A percentile compares a stretch with the other conserved stretches of the same genome.
Conservation (phyloP, 2,797 vertebrate species). For the Eurystomus glaucurus region DNA sequence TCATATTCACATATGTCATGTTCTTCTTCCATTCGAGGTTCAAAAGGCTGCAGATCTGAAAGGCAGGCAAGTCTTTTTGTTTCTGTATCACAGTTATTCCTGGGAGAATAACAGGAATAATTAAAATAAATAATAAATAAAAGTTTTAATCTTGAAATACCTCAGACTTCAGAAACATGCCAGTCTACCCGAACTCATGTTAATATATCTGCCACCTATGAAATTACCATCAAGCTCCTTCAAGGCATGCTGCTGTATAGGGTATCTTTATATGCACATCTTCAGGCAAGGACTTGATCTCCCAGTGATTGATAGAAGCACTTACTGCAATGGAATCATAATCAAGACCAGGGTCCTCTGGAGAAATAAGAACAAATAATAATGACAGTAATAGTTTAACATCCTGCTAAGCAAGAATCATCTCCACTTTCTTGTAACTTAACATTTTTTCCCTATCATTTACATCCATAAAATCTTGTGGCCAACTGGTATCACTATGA, state of each 20-base stretch:
- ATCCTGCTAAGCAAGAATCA: not conserved
- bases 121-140: not conserved
- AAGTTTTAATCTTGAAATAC: not conserved
- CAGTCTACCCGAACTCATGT: not conserved
- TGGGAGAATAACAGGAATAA: constrained; percentile 13
- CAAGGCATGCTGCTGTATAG: not conserved
- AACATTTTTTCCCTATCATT: not conserved
- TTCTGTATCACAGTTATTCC: constrained; percentile 50
- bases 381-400: constrained; percentile 7
- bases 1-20: not conserved
- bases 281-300: constrained; percentile 53
- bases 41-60: constrained; percentile 33
- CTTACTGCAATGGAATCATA: constrained; percentile 28
- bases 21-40: constrained; percentile 8
- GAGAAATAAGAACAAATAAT: constrained; percentile 58
- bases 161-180: not conserved
- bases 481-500: not conserved
- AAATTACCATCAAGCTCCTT: constrained; percentile 38
- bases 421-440: not conserved
- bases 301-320: constrained; percentile 52
- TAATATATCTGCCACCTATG: not conserved
- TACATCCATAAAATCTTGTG: not conserved
- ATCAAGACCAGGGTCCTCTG: constrained; percentile 39
- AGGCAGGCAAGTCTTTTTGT: constrained; percentile 13
- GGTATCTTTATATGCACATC: constrained; percentile 44